Base-by-base conservation (phyloP, 2,113 vertebrate species). In the Ciconia boyciana region DNA sequence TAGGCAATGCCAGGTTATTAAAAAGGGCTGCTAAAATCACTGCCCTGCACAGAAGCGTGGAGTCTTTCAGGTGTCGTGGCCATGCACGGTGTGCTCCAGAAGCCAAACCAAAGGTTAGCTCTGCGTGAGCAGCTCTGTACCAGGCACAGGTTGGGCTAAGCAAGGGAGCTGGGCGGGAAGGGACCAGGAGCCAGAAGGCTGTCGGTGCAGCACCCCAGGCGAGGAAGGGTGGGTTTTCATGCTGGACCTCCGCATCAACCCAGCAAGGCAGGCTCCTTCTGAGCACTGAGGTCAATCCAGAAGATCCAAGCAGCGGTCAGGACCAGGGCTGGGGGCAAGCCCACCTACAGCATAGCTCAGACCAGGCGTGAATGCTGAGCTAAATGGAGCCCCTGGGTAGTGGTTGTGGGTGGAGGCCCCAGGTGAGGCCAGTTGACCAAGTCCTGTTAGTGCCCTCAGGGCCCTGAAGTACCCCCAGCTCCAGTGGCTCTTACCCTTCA, bases 51-150 rank as follows among this genome's bases (percentile, higher is more conserved):
- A 25, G 41, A 43, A 55, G 7, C 2, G 0, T 31, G 48, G 43
- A 28, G 43, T 19, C 43, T 52, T 48, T 39, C 43, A 19, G 60
- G 26, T 80, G 28, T n/a, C 19, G 2, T 11, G 54, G 39, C 22
- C 46, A 20, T 8, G 31, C 20, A 14, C 1, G 1, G 34, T 1
- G 0, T 43, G 39, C n/a, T 83, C 31, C 32, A 60, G 54, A 12
- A 74, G 55, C 24, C 61, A 58, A 7, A 43, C 12, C 24, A 49
- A 61, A 11, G 22, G 13, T 43, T 70, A 17, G 18, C 11, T 46
- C 43, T 78, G 65, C 5, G 0, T 16, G 58, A 22, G 52, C 3
- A 2, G 20, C 70, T 77, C 58, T 0, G 0, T 11, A 7, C 15
- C 8, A n/a, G 41, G 46, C 64, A 61, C 13, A 13, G 46, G 20